Evolutionary conservation across 2,113 vertebrate genomes (phyloP), one percentile per base, ranked within the genome.

Genomic region (Triplophysa rosa): DNA sequence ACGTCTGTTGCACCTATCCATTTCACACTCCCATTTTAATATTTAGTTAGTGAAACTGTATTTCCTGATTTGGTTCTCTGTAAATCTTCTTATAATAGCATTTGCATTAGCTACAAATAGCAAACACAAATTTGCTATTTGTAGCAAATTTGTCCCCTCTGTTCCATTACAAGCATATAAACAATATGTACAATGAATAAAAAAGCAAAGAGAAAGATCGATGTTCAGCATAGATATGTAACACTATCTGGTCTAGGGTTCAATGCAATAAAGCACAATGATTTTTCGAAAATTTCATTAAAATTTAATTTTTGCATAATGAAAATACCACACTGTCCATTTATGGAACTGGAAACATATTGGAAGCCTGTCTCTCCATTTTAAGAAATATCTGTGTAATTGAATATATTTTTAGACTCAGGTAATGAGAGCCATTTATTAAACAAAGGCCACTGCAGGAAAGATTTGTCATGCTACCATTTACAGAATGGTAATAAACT

Each of bases 391-490:
- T 77, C 62, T 63, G 2, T 23, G 37, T 77, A 77, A 77, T 77
- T 65, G 12, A 54, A 65, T 65, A 65, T 77, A 77, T 77, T 77
- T 54, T 54, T 77, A 77, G 74, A 52, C 74, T 24, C 62, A 77
- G 74, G 74, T 77, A 77, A 77, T 77, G 62, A 65, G 74, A 54
- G 3, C n/a, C 74, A 66, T 77, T 77, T 16, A 77, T 64, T 65
- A 65, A 33, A 77, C 62, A 47, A 74, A 74, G 21, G 1, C 59
- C 58, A 24, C 54, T 33, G 40, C 3, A 37, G 68, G 54, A 58
- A 45, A 62, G 1, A 29, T 49, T 74, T 74, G 26, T 63, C 42
- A 45, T 7, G 11, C 66, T 13, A 47, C 66, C 66, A 59, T 73
- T 74, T 47, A 62, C 72, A 47, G 72, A 63, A 74, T 5, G 40